Base-by-base conservation (phyloP, 2,113 vertebrate genomes). In the Epinephelus moara region DNA sequence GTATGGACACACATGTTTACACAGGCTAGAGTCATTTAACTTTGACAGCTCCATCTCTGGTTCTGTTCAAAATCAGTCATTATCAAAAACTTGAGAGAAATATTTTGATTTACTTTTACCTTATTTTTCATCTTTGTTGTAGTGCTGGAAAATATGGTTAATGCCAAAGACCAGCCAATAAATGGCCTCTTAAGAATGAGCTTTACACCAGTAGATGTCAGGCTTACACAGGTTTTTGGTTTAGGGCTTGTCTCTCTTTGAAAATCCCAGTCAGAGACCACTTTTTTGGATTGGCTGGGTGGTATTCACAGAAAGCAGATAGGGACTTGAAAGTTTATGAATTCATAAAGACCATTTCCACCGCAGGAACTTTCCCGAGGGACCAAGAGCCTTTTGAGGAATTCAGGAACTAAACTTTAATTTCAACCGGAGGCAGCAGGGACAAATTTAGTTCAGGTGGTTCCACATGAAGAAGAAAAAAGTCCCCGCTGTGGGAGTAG, bases 1-100 rank as follows among this genome's bases (percentile, higher is more conserved):
- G 98, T 99, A 93, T 81, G 97, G 90, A 75, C 6, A 17, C 60
- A 61, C 50, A 53, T 63, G 60, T 45, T 45, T 45, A 45, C 42
- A 45, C 42, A 45, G 8, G 42, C 42, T 45, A 12, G 9, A 45
- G 42, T 45, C 11, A 5, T 40, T 33, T 57, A n/a, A 49, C 42
- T 27, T 53, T 53, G 21, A 42, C 37, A 74, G 53, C 3, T 2
- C 47, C 19, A 19, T 59, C 30, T 1, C 49, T 64, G 50, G 45
- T 52, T n/a, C 19, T 56, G 4, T 59, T 70, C 30, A n/a, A 55
- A 19, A 8, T 0, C 12, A 47, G 18, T 19, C 9, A 50, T 25
- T 6, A 17, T 33, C 50, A 60, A 25, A 19, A 60, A 7, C 17
- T 19, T 45, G 47, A 33, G 23, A 21, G 15, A 4, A 45, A 27